These are phyloP conservation scores for Gymnoscopelus braueri DNA, from an alignment of 2,797 vertebrate genomes.

Conservation along the genomic window DNA sequence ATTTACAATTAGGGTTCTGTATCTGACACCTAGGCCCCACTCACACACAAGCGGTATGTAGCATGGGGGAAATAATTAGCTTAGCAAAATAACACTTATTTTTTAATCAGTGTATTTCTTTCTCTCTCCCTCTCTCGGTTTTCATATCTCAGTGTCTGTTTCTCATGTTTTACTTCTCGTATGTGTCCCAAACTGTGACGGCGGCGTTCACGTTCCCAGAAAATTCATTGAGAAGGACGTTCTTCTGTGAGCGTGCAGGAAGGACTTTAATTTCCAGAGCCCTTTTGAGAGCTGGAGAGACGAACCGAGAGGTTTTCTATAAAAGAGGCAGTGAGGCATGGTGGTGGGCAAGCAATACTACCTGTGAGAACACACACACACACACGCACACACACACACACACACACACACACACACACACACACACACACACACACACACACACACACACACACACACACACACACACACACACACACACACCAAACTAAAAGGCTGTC, in stretches of 20 bases:
- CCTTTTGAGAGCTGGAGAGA: constrained; percentile 35
- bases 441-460: not conserved
- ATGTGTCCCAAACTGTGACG: constrained; percentile 21
- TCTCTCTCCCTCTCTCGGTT: not conserved
- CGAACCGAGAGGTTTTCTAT: constrained; percentile 79
- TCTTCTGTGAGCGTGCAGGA: constrained; percentile 38
- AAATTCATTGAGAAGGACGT: constrained; percentile 39
- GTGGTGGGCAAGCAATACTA: constrained; percentile 87
- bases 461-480: constrained; percentile 37
- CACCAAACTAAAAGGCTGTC: constrained; percentile 69
- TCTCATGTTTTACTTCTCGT: not conserved
- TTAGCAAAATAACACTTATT: too few species aligned
- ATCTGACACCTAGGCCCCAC: too few species aligned
- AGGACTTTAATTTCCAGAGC: constrained; percentile 40
- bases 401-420: not conserved
- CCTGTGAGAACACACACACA: constrained; percentile 83
- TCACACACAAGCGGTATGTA: too few species aligned
- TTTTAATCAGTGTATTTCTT: too few species aligned
- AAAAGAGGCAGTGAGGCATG: constrained; percentile 96
- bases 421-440: constrained; percentile 6
- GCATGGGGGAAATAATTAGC: too few species aligned
- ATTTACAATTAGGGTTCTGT: too few species aligned
- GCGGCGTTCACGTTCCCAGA: constrained; percentile 47
- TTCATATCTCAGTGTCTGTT: not conserved
- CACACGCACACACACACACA: constrained; percentile 47